Base-by-base conservation (phyloP, 2,113 vertebrate genomes). In the Triplophysa rosa region DNA sequence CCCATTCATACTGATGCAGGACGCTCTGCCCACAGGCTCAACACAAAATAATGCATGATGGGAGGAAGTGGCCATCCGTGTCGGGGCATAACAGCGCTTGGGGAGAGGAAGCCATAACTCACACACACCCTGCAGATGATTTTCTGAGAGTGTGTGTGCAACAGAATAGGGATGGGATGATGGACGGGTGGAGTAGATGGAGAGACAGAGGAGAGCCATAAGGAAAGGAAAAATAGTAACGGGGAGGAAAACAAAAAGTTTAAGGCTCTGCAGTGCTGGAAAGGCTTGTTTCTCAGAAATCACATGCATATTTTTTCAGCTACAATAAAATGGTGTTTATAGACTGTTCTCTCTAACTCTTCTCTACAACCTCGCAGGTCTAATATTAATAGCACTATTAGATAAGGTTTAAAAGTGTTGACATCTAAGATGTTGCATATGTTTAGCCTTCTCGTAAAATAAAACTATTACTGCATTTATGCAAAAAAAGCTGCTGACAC, bases 1-100 rank as follows among this genome's bases (percentile, higher is more conserved):
- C 81, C 82, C 73, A 80, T 84, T 84, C 78, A 63, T 81, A 83
- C 56, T 82, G 63, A 72, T 63, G 70, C 80, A 80, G 76, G 64
- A 77, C 79, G 75, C 66, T 71, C 61, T 65, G 79, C 84, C 82
- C 59, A 83, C 61, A 63, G 83, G 82, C 87, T 59, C 77, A 85
- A 87, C 87, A 90, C 88, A 84, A 90, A 89, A 90, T 86, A 89
- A 87, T 89, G 87, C 84, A 70, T 90, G 86, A 89, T 89, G 87
- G 87, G 85, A 77, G 83, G 83, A 86, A 87, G 84, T 88, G 86
- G 82, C 84, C 89, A 91, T 88, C 89, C 91, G 89, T 89, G 89
- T 89, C 88, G 70, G 86, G 54, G 73, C 75, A 85, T 58, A 77
- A 74, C 77, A 84, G 78, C 75, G 85, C 85, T 83, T 82, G 79